Base-by-base conservation (phyloP, 2,888 invertebrate genomes). In the Deilephila porcellus region DNA sequence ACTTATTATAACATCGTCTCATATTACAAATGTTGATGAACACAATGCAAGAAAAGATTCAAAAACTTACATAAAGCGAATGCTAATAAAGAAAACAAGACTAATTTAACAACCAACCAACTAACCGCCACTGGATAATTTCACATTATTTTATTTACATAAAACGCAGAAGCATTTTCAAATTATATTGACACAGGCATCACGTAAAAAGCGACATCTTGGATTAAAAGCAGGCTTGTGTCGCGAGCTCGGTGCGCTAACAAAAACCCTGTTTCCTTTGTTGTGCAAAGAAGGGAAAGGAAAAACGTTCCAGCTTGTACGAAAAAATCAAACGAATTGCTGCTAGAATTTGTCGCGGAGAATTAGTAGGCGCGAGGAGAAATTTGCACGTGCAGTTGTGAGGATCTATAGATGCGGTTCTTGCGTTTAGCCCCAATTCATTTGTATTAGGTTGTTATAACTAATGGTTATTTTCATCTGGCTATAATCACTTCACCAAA, bases 321-420 rank as follows among this genome's bases (percentile, higher is more conserved):
- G 79, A 84, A 82, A 86, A 87, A 89, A 88, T 86, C 84, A 87
- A 87, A 86, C 82, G 81, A 88, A 87, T 84, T 85, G 83, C 80
- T 80, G 78, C 80, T 80, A 77, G 81, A 83, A 82, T 83, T 84
- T 84, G 78, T 75, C 81, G 76, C 79, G 78, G 80, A 70, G 80
- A 82, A 86, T 85, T 85, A 85, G 83, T 83, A 85, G 81, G 78
- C 73, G 76, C 45, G 72, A 77, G 79, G 77, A 85, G 76, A 82
- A 80, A 78, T 80, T 80, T 74, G 76, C 77, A 77, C 67, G 67
- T 67, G 25, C 52, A 17, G 45, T 17, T 45, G 67, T 25, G n/a
- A n/a, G n/a, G 4, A 52, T 29, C 67, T 67, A 67, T 67, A 25
- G 17, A 25, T 67, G 67, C n/a, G 19, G 8, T 29, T 20, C 25